Base-by-base conservation (phyloP, 2,797 vertebrate species). In the Scolopax rusticola region DNA sequence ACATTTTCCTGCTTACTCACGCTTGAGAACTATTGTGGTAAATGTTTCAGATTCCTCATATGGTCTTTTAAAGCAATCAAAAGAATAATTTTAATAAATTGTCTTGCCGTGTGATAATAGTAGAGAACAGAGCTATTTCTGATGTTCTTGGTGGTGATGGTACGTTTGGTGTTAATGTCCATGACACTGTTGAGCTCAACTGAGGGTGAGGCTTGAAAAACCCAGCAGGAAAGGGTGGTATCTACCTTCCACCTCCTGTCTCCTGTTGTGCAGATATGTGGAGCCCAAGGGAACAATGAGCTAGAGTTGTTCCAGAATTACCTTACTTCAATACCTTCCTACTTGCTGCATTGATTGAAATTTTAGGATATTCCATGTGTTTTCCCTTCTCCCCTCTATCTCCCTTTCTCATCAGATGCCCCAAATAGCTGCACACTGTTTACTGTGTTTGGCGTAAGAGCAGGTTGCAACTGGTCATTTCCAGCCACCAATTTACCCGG, bases 1-100 rank as follows among this genome's bases (percentile, higher is more conserved):
- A 87, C 33, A 0, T 59, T 90, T 89, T 90, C 38, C 61, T 89
- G 86, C 94, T 89, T 87, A 70, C 19, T 93, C 68, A 84, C 41
- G 50, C 68, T 94, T 50, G 11, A 48, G 25, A 1, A 24, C 60
- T 82, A 25, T 41, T 64, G 85, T 48, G 85, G 79, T 45, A 33
- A 59, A 51, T 63, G 7, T 43, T 87, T 82, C 48, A 76, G 91
- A 15, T 82, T 60, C 12, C 24, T 74, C 25, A 3, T 15, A 36
- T 25, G 40, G 71, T 32, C 32, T 83, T 50, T 15, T 38, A 65
- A 78, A 91, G 53, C 12, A 38, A 48, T 71, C 23, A 23, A 12
- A 33, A 65, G 33, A 65, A 21, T 50, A n/a, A 59, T 57, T 74
- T 17, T 3, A 43, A 84, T n/a, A 5, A 19, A 14, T 60, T 2